Base-by-base conservation (phyloP, 2,888 invertebrate genomes). In the Leptopilina myrica region DNA sequence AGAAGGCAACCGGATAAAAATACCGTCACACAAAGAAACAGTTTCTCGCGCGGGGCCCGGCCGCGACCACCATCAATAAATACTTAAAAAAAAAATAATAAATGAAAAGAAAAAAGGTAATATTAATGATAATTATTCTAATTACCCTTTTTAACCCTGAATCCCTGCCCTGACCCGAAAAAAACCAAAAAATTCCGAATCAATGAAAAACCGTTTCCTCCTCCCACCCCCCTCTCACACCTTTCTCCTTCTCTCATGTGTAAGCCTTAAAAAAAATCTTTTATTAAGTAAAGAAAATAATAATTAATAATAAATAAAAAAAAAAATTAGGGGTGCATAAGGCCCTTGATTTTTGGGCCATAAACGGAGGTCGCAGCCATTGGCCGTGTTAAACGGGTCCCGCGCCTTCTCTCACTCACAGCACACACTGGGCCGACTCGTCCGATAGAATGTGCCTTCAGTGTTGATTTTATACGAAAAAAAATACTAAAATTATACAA, bases 401-500 rank as follows among this genome's bases (percentile, higher is more conserved):
- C 92, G 92, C 92, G 93, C 92, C 92, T 91, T 92, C 92, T 93
- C 92, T 92, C 93, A 93, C 93, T 94, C 94, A 94, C 94, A 93
- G 94, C 94, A 93, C 93, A 93, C 95, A 95, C 95, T 96, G 96
- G 96, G 96, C 96, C 96, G 95, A 94, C 95, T 96, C 96, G 97
- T 97, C 97, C 96, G 96, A 95, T 95, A 95, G 95, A 95, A 97
- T 96, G 97, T 97, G 97, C 97, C 97, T 97, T 97, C 97, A 96
- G 93, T 95, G 94, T 96, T 96, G 95, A 94, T 95, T 96, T 96
- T 96, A 95, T 96, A 95, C 95, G 94, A 95, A 94, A 95, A 59
- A 95, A 94, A 94, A 93, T 93, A 93, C 93, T 94, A 95, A 95
- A 94, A 94, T 94, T 94, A 94, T 95, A 94, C 94, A 95, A 94